Conservation (phyloP, 2,797 vertebrate genomes). For the Gymnopithys bicolor region DNA sequence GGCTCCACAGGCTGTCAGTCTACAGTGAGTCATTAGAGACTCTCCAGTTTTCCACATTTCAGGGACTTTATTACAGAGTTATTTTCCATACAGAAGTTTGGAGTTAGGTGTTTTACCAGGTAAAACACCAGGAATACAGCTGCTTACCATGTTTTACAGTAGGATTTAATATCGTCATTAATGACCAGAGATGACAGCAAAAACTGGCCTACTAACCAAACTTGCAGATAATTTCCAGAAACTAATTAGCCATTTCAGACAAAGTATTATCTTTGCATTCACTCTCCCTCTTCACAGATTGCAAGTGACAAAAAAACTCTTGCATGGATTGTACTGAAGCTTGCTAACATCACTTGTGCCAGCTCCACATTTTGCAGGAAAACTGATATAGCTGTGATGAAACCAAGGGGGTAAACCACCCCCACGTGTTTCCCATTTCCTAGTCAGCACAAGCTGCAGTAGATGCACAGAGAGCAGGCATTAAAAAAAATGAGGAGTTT, state of each 20-base stretch:
- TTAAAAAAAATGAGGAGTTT: slow-evolving; percentile 63
- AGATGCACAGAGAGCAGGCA: slow-evolving; percentile 55
- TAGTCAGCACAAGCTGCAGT: slow-evolving; percentile 65
- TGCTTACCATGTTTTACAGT: background rate
- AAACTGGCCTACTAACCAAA: background rate
- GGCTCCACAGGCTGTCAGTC: background rate
- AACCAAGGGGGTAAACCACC: slow-evolving; percentile 38
- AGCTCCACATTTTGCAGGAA: slow-evolving; percentile 56
- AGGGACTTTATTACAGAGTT: background rate
- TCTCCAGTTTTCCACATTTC: background rate
- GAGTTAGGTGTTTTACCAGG: background rate
- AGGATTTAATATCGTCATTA: background rate
- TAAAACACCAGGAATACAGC: background rate
- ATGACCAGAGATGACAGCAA: background rate
- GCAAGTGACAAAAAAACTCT: slow-evolving; percentile 13
- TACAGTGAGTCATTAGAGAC: background rate
- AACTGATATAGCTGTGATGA: slow-evolving; percentile 67
- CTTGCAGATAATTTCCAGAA: slow-evolving; percentile 10
- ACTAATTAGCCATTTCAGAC: background rate
- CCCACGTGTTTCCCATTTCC: slow-evolving; percentile 77
- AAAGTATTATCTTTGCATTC: slow-evolving; percentile 38
- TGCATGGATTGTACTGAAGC: background rate
- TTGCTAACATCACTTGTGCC: slow-evolving; percentile 47
- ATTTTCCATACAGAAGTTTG: background rate
- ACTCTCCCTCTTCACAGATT: slow-evolving; percentile 22